These are phyloP conservation scores for Equus quagga DNA, from an alignment of 2,113 vertebrate genomes.

Conservation along the genomic window DNA sequence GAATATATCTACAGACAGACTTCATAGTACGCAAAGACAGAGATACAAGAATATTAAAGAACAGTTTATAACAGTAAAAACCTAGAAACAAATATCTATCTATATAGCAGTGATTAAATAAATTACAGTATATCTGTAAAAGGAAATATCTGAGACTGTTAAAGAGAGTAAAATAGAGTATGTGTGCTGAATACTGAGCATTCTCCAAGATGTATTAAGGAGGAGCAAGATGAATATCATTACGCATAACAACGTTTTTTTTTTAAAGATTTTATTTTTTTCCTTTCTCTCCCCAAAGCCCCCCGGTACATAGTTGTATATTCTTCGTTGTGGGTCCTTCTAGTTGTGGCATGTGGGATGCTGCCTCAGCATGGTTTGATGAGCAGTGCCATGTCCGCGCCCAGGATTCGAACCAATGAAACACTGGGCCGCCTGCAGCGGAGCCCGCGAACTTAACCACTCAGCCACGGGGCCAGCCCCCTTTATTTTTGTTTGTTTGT, in stretches of 20 bases:
- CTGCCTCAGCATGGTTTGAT: too few species aligned
- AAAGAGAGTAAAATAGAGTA: background rate
- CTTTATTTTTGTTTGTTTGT: too few species aligned
- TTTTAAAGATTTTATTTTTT: background rate
- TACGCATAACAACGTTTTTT: too few species aligned
- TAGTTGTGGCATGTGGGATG: too few species aligned
- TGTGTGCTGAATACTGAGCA: background rate
- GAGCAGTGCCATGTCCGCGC: too few species aligned
- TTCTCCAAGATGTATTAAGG: background rate
- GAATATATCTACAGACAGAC: background rate
- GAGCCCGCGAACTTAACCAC: too few species aligned
- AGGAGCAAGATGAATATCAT: background rate
- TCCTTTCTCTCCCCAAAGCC: too few species aligned
- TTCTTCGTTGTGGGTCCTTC: too few species aligned
- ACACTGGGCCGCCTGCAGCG: too few species aligned
- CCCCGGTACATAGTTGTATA: too few species aligned
- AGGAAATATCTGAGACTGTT: background rate
- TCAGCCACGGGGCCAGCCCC: too few species aligned
- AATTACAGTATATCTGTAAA: background rate
- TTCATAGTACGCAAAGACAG: background rate
- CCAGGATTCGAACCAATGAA: too few species aligned
- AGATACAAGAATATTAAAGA: background rate
- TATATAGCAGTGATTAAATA: background rate
- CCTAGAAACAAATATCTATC: background rate
- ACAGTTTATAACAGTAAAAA: background rate